Percentiles rank a stretch among this genome's conserved stretches.
phyloP scores from a whole-genome alignment of 1,140 invertebrate species.

The Bradynema listronoti region DNA sequence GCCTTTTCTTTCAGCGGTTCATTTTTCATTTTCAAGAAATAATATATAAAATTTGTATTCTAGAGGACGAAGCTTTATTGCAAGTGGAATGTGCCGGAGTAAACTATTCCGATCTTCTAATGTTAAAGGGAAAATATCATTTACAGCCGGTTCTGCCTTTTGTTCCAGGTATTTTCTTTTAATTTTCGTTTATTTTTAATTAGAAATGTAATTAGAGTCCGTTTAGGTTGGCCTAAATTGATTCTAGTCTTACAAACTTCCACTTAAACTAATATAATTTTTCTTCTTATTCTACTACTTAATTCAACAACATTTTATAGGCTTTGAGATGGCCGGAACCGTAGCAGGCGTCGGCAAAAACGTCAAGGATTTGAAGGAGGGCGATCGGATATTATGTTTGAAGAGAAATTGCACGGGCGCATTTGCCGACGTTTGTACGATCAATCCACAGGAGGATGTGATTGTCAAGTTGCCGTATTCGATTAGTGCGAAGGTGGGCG shows the following conservation, averaged over 20 bases:
- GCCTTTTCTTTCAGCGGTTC: too few species aligned
- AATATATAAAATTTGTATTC: too few species aligned
- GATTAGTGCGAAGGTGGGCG: conserved; percentile 25
- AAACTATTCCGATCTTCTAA: conserved; percentile 35
- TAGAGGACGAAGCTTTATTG: conserved; percentile 22
- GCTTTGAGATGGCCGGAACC: conserved; percentile 33
- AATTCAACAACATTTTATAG: conserved; percentile 8
- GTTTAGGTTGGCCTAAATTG: not conserved
- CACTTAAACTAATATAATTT: not conserved
- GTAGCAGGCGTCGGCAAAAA: conserved; percentile 30
- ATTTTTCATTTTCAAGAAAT: too few species aligned
- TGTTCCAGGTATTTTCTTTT: conserved; percentile 32
- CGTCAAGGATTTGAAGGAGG: conserved; percentile 35
- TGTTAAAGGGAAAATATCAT: conserved; percentile 35
- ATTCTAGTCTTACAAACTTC: not conserved
- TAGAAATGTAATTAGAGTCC: not conserved
- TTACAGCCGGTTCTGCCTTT: conserved; percentile 33
- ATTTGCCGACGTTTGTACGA: conserved; percentile 29
- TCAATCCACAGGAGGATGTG: conserved; percentile 26
- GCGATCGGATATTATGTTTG: conserved; percentile 29
- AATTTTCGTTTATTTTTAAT: not conserved
- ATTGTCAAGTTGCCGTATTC: conserved; percentile 35
- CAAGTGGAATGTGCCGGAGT: conserved; percentile 37
- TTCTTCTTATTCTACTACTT: not conserved
- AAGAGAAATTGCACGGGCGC: conserved; percentile 29